phyloP scores from a whole-genome alignment of 2,797 vertebrate genomes.

The Capromys pilorides region DNA sequence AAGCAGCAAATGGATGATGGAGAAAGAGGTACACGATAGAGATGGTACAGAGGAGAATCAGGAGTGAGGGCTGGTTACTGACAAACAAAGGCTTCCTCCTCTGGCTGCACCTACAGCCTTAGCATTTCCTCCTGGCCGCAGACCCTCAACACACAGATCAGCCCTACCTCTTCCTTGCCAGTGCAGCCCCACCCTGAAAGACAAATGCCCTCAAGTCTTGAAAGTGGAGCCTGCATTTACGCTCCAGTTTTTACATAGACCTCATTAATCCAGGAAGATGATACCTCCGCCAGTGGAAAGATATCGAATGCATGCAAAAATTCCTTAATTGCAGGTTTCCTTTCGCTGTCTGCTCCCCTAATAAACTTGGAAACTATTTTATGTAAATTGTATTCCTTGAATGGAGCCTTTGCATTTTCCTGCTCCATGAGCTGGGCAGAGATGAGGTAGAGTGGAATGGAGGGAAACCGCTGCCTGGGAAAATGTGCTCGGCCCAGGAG shows the following conservation, averaged over 20 bases:
- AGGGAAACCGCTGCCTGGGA: background rate
- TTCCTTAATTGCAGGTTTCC: slow-evolving; percentile 63
- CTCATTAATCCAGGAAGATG: slow-evolving; percentile 67
- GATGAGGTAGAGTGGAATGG: background rate
- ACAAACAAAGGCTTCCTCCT: rapidly evolving
- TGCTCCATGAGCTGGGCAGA: background rate
- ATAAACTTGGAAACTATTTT: slow-evolving; percentile 71
- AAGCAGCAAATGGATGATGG: background rate
- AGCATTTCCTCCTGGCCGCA: background rate
- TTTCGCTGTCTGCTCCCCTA: slow-evolving; percentile 57
- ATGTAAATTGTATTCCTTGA: slow-evolving; percentile 52
- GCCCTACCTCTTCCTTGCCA: background rate
- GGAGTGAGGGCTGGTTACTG: rapidly evolving
- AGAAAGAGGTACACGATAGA: rapidly evolving
- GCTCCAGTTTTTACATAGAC: slow-evolving; percentile 10
- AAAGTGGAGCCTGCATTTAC: background rate
- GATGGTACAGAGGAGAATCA: rapidly evolving
- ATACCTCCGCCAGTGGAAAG: slow-evolving; percentile 60
- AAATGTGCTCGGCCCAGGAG: background rate
- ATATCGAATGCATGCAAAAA: slow-evolving; percentile 1
- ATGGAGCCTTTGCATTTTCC: background rate
- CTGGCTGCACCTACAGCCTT: background rate
- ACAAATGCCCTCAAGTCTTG: background rate
- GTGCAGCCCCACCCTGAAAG: background rate
- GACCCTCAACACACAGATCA: background rate